phyloP scores from a whole-genome alignment of 2,113 vertebrate genomes.

The Todiramphus chloris region DNA sequence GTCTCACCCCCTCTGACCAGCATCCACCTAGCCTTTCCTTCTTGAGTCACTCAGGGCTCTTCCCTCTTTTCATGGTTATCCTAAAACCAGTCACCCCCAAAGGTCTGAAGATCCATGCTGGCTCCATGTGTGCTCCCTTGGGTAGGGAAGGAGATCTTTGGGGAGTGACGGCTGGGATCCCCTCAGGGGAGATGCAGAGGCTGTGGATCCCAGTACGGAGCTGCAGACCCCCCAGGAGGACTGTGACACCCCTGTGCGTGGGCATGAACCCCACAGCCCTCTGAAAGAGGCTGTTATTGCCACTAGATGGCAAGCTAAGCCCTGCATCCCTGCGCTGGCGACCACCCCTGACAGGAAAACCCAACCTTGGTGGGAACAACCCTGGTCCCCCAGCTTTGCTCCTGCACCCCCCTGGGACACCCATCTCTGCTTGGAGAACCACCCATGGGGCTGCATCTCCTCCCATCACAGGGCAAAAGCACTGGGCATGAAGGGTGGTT shows the following conservation, averaged over 20 bases:
- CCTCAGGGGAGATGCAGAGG: rapidly evolving
- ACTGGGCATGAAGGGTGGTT: neutral
- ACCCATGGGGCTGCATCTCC: rapidly evolving
- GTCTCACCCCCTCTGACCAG: rapidly evolving
- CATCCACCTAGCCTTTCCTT: neutral
- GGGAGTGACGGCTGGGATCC: rapidly evolving
- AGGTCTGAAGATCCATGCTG: neutral
- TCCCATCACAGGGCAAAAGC: neutral
- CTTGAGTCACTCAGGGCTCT: neutral
- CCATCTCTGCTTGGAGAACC: neutral
- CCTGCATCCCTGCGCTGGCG: rapidly evolving
- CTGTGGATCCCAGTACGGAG: rapidly evolving
- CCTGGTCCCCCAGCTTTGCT: rapidly evolving
- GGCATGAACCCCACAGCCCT: rapidly evolving
- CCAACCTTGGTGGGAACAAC: neutral
- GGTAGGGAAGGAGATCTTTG: neutral
- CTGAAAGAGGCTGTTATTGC: neutral
- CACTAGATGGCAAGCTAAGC: slow-evolving; percentile 63
- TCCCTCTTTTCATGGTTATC: neutral
- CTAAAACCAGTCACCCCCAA: neutral
- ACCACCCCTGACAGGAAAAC: neutral
- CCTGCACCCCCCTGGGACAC: neutral
- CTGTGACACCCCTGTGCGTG: rapidly evolving
- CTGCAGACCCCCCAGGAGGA: neutral
- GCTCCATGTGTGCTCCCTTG: neutral